phyloP scores from a whole-genome alignment of 2,888 invertebrate species.

The Pocota personata region DNA sequence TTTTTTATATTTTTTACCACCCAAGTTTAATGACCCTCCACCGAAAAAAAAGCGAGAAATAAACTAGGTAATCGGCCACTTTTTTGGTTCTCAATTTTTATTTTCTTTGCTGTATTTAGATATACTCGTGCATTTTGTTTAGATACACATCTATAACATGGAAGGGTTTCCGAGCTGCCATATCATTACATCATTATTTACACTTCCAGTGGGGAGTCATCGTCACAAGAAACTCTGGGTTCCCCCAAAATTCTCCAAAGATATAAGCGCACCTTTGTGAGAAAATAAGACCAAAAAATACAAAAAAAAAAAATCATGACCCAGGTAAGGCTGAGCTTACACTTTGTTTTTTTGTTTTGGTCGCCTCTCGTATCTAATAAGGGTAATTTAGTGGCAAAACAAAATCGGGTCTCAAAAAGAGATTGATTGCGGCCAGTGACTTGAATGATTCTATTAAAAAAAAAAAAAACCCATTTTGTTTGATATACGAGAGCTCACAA shows the following conservation, averaged over 20 bases:
- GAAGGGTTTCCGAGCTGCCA: constrained; percentile 25
- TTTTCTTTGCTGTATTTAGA: background rate
- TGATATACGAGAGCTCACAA: background rate
- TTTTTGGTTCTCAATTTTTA: constrained; percentile 12
- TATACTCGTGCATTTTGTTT: constrained; percentile 36
- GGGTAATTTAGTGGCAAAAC: constrained; percentile 10
- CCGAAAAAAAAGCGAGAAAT: background rate
- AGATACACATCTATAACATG: constrained; percentile 34
- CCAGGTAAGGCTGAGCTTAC: constrained; percentile 32
- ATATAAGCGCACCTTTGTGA: background rate
- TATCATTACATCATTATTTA: constrained; percentile 32
- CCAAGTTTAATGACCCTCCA: constrained; percentile 65
- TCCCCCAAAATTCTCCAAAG: background rate
- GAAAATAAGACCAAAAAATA: background rate
- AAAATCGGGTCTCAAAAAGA: background rate
- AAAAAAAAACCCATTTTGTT: background rate
- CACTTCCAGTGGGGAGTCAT: background rate
- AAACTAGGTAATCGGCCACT: constrained; percentile 27
- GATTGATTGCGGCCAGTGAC: constrained; percentile 57
- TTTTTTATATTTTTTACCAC: constrained; percentile 25
- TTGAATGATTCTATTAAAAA: constrained; percentile 10
- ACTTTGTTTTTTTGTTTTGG: constrained; percentile 20
- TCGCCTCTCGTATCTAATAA: constrained; percentile 3
- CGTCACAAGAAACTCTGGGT: background rate
- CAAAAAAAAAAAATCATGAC: background rate